These are phyloP conservation scores for Anarsia innoxiella DNA, from an alignment of 2,888 invertebrate species.

Conservation along the genomic window DNA sequence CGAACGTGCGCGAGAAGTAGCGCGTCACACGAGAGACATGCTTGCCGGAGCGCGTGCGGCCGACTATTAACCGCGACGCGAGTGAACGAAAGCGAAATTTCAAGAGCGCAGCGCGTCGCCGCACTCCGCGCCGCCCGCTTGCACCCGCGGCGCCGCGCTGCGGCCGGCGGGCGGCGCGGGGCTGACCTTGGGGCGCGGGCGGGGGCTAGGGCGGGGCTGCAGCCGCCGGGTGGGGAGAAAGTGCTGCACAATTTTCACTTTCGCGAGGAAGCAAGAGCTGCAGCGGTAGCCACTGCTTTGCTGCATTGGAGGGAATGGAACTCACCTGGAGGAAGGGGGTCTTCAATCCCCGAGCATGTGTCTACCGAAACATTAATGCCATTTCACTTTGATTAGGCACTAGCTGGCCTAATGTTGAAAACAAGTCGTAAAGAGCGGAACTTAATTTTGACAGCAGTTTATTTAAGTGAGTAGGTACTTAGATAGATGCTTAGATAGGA, in stretches of 20 bases:
- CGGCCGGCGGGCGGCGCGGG: constrained; percentile 57
- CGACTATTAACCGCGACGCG: constrained; percentile 72
- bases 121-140: constrained; percentile 48
- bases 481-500: too few relatives aligned
- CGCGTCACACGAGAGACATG: constrained; percentile 76
- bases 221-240: constrained; percentile 64
- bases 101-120: constrained; percentile 76
- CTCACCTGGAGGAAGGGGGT: too few relatives aligned
- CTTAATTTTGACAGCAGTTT: too few relatives aligned
- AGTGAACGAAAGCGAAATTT: constrained; percentile 82
- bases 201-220: constrained; percentile 46
- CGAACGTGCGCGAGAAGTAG: constrained; percentile 57
- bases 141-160: constrained; percentile 18
- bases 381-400: too few relatives aligned
- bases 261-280: constrained; percentile 56
- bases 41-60: constrained; percentile 75
- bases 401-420: too few relatives aligned
- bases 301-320: too few relatives aligned
- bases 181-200: constrained; percentile 28
- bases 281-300: constrained; percentile 35
- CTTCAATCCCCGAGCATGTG: too few relatives aligned
- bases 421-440: too few relatives aligned
- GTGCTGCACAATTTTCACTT: constrained; percentile 71
- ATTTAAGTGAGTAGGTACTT: too few relatives aligned
- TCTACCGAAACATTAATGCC: too few relatives aligned